Percentiles rank a stretch among this genome's conserved stretches.
phyloP scores from a whole-genome alignment of 2,113 vertebrate genomes.

The Carassius auratus region DNA sequence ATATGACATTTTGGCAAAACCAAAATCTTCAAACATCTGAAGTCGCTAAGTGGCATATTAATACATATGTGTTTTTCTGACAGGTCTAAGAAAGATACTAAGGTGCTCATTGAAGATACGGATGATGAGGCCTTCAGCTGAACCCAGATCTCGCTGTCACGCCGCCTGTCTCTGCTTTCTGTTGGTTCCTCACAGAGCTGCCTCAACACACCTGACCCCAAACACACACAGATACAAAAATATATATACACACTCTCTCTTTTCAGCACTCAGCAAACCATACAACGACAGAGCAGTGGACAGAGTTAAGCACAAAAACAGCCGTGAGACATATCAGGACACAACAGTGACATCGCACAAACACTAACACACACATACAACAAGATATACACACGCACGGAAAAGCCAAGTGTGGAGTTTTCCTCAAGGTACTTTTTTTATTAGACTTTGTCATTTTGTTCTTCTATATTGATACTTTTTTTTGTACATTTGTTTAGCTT shows the following conservation, averaged over 20 bases:
- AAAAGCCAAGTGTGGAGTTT: constrained; percentile 53
- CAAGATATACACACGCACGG: constrained; percentile 62
- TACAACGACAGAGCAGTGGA: constrained; percentile 45
- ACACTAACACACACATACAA: constrained; percentile 51
- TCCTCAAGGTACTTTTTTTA: constrained; percentile 69
- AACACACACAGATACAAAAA: constrained; percentile 15
- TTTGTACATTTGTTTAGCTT: constrained; percentile 71
- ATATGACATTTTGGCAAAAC: too few species aligned
- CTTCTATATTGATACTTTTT: constrained; percentile 70
- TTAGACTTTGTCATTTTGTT: constrained; percentile 75
- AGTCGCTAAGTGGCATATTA: neutral
- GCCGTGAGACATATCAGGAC: constrained; percentile 51
- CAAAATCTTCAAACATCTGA: neutral
- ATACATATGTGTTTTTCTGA: neutral
- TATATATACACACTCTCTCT: constrained; percentile 53
- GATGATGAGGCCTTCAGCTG: constrained; percentile 95
- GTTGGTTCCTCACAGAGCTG: constrained; percentile 53
- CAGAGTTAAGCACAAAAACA: constrained; percentile 69
- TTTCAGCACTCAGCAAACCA: constrained; percentile 43
- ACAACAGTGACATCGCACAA: constrained; percentile 55
- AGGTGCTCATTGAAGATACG: constrained; percentile 97
- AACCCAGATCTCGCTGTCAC: constrained; percentile 63
- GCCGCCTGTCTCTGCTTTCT: constrained; percentile 33
- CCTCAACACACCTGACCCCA: constrained; percentile 50
- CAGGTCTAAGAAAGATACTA: constrained; percentile 94